Evolutionary conservation across 2,113 vertebrate species (phyloP), one percentile per base, ranked within the genome.

Genomic region (Meleagris gallopavo): DNA sequence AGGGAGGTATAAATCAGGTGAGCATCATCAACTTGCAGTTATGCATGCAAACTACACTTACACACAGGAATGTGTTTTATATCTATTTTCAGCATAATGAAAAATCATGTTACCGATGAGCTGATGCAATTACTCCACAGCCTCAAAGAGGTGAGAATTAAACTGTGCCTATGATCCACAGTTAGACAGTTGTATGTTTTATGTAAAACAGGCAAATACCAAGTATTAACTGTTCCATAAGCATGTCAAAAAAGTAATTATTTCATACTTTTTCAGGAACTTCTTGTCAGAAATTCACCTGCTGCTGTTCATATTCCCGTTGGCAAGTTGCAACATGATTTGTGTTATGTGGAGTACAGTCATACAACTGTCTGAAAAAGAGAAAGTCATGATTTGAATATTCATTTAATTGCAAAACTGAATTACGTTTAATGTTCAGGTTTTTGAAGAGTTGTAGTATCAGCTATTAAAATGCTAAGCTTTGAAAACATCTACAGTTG

Each of bases 401-500:
- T 60, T 45, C 3, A 66, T 72, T 73, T 72, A 45, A 79, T 54
- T 87, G 21, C 18, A 90, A 84, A 94, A 84, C 8, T 40, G 22
- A 82, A 72, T 57, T 40, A 55, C 69, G 45, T 88, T 89, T 94
- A 40, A 58, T 83, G 12, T 22, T 76, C 62, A 62, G 20, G 14
- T 6, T 87, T 70, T 50, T 60, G 71, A 89, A 58, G 29, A 45
- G 4, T 54, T 17, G 12, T 24, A 81, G 43, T 10, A 54, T 50
- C 74, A 90, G 27, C 76, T 86, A 25, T n/a, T 84, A 83, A 90
- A 84, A 83, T 29, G 2, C 2, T 25, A 89, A 20, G 34, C 41
- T 93, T 86, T 85, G 46, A 57, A 94, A 82, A 70, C 45, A 76
- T 30, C 58, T 73, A 12, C 4, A 25, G 30, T 19, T 90, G 14